These are phyloP conservation scores for Brachyrhaphis roseni DNA, from an alignment of 2,797 vertebrate species.

Conservation along the genomic window DNA sequence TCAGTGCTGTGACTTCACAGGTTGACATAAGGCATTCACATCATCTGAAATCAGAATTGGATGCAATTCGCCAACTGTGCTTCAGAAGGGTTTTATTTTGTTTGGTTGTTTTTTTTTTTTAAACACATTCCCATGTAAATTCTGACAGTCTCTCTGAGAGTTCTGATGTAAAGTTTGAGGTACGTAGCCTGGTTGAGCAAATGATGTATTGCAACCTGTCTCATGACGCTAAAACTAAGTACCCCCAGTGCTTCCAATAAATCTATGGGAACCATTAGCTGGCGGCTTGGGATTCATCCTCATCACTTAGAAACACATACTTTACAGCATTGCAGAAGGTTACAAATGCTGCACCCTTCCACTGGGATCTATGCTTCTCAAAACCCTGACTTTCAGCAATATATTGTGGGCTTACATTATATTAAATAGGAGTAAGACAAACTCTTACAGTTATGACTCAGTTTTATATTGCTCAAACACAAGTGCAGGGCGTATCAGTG, in stretches of 20 bases:
- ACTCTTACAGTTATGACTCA: not conserved
- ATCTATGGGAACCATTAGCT: constrained; percentile 69
- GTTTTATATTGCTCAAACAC: not conserved
- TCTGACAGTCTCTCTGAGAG: constrained; percentile 27
- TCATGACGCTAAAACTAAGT: constrained; percentile 62
- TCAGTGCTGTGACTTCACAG: constrained; percentile 58
- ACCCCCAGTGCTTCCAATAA: constrained; percentile 55
- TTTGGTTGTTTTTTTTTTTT: constrained; percentile 18
- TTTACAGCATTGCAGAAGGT: constrained; percentile 14
- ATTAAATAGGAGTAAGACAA: not conserved
- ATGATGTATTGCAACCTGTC: constrained; percentile 63
- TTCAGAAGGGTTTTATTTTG: not conserved
- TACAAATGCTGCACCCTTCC: constrained; percentile 42
- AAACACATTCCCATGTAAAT: constrained; percentile 20
- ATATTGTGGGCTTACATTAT: constrained; percentile 41
- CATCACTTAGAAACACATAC: constrained; percentile 54
- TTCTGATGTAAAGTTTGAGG: constrained; percentile 33
- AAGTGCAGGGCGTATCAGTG: not conserved
- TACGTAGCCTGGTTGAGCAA: constrained; percentile 52
- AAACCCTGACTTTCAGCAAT: constrained; percentile 40
- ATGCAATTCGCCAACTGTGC: constrained; percentile 25
- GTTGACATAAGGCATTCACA: constrained; percentile 51
- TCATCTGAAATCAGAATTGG: constrained; percentile 35
- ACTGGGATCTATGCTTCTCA: constrained; percentile 36
- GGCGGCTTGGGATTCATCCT: constrained; percentile 52